Evolutionary conservation across 2,797 vertebrate genomes (phyloP).

Genomic region (Perodicticus potto): DNA sequence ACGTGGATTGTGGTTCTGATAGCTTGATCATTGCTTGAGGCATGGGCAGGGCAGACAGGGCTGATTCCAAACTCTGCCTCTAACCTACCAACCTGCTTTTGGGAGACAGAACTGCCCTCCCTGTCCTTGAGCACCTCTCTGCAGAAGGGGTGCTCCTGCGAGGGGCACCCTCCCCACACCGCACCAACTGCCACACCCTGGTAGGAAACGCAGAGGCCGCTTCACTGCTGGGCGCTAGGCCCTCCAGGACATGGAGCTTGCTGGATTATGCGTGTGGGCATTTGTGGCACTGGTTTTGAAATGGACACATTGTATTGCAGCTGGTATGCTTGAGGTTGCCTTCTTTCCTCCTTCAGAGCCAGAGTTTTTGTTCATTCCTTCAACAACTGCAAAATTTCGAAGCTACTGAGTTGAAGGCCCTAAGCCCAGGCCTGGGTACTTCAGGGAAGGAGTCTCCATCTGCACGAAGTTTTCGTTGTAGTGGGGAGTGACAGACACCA

Average conservation of each 20-base stretch:
- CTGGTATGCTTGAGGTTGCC: background rate
- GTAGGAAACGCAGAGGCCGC: rapidly evolving
- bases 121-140: background rate
- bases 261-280: background rate
- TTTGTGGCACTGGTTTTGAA: background rate
- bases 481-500: background rate
- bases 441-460: background rate
- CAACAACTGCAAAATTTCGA: rapidly evolving
- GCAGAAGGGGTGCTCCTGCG: no score
- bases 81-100: background rate
- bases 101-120: no score
- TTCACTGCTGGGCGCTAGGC: background rate
- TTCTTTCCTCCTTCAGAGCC: background rate
- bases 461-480: background rate
- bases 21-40: background rate
- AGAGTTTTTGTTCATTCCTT: background rate
- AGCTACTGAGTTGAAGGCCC: background rate
- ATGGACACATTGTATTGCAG: background rate
- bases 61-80: background rate
- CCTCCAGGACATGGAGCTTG: background rate
- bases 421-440: rapidly evolving
- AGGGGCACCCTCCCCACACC: background rate
- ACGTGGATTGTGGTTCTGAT: background rate
- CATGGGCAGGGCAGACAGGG: background rate
- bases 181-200: rapidly evolving